Base-by-base conservation (phyloP, 2,888 invertebrate genomes). In the Lasioglossum morio region DNA sequence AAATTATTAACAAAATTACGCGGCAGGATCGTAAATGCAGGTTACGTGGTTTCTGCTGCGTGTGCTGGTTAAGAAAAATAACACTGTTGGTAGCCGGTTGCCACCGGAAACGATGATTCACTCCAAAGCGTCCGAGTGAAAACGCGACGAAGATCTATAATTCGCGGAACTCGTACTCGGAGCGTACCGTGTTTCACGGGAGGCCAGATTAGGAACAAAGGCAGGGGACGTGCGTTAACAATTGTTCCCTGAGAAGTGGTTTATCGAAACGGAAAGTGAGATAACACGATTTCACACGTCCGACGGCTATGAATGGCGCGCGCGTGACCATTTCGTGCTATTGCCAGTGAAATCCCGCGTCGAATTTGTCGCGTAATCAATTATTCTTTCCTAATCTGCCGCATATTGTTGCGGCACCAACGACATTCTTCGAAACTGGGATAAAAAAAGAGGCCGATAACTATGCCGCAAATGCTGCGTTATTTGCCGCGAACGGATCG, bases 81-180 rank as follows among this genome's bases (percentile, higher is more conserved):
- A 57, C 63, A 34, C 48, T 37, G 66, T 78, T 46, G 72, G 73
- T 74, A 66, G 73, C 37, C 8, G 46, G 19, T n/a, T 8, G 63
- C 27, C 46, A 72, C 48, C 86, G 89, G 89, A 89, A 90, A 72
- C 72, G 85, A 76, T 89, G 89, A 90, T 84, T 90, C 90, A 89
- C 75, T 83, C 16, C 5, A 27, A 46, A 81, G 77, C 77, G 57
- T 78, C 57, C 80, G 79, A 84, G 90, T 87, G 90, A 87, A 87
- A 89, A 88, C 53, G 34, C 69, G 27, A 34, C 48, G 53, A 37
- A 14, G 72, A 73, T 78, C 74, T 66, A 46, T 73, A n/a, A 43
- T 69, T 27, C 30, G 48, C 66, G 46, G 78, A 63, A 79, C 73
- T 57, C 69, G 77, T 77, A 79, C 76, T 57, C 63, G 77, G 66